phyloP scores from a whole-genome alignment of 2,888 invertebrate species.

The Phyto melanocephala region DNA sequence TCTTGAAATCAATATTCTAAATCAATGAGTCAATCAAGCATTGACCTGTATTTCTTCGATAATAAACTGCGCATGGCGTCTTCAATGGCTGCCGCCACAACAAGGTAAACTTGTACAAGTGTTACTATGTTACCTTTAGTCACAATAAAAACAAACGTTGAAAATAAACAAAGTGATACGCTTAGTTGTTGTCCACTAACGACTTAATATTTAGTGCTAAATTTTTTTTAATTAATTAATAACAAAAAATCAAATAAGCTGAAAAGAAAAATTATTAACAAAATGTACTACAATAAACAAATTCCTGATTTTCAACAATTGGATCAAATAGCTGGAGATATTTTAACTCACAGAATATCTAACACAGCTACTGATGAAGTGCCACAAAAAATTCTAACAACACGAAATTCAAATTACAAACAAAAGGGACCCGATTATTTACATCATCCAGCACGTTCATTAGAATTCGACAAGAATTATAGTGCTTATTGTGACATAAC shows the following conservation, averaged over 20 bases:
- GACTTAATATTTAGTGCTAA: conserved; percentile 11
- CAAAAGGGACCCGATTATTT: conserved; percentile 42
- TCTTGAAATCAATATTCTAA: conserved; percentile 50
- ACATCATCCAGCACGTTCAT: conserved; percentile 49
- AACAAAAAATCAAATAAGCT: background rate
- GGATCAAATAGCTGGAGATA: background rate
- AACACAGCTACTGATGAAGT: conserved; percentile 1
- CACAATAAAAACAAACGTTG: conserved; percentile 52
- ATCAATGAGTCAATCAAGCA: conserved; percentile 61
- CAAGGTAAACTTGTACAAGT: conserved; percentile 40
- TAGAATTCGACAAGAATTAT: conserved; percentile 36
- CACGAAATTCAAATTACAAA: background rate
- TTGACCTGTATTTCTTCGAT: conserved; percentile 54
- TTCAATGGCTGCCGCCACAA: conserved; percentile 22
- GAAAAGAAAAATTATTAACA: background rate
- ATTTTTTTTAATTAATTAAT: conserved; percentile 18
- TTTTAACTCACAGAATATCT: background rate
- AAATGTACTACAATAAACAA: conserved; percentile 49
- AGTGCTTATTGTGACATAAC: conserved; percentile 72
- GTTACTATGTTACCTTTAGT: conserved; percentile 63
- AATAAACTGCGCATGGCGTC: conserved; percentile 56
- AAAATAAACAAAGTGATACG: conserved; percentile 45
- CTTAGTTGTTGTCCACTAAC: background rate
- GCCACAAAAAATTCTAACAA: conserved; percentile 2
- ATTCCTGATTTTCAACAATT: background rate